Evolutionary conservation across 1,140 invertebrate species (phyloP).

Genomic region (Drosophila mauritiana): DNA sequence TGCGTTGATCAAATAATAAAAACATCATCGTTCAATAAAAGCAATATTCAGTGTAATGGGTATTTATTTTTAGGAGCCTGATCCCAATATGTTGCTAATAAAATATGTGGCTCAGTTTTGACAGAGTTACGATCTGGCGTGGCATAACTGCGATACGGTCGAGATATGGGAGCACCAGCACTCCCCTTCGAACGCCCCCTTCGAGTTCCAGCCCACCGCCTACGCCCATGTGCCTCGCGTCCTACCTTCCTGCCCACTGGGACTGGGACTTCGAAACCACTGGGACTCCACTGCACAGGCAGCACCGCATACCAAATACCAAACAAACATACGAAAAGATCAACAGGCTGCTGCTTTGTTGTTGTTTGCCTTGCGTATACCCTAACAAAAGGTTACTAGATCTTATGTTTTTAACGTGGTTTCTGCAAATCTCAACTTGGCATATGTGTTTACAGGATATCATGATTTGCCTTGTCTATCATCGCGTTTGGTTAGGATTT

Average conservation of each 20-base stretch:
- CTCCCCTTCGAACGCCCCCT: background rate
- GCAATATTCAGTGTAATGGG: slow-evolving; percentile 19
- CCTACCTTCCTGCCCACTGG: slow-evolving; percentile 9
- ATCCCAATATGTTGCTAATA: slow-evolving; percentile 20
- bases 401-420: background rate
- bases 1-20: too few relatives aligned
- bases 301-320: slow-evolving; percentile 23
- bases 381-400: background rate
- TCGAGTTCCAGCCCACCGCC: slow-evolving; percentile 24
- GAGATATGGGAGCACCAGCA: slow-evolving; percentile 8
- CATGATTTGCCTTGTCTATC: too few relatives aligned
- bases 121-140: slow-evolving; percentile 24
- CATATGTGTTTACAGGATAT: background rate
- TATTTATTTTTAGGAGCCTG: slow-evolving; percentile 13
- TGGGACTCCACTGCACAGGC: background rate
- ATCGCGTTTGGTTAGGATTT: too few relatives aligned
- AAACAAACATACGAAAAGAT: slow-evolving; percentile 55
- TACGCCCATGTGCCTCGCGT: slow-evolving; percentile 18
- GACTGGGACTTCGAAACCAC: background rate
- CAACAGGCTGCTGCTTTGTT: slow-evolving; percentile 49
- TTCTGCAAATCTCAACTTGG: background rate
- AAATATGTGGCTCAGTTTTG: slow-evolving; percentile 32
- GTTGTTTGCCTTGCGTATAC: slow-evolving; percentile 19
- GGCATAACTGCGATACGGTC: slow-evolving; percentile 13
- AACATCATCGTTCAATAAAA: too few relatives aligned